A percentile compares a stretch with the other conserved stretches of the same genome.
These are phyloP conservation scores for Beris morrisii DNA, from an alignment of 2,888 invertebrate species.

Conservation along the genomic window DNA sequence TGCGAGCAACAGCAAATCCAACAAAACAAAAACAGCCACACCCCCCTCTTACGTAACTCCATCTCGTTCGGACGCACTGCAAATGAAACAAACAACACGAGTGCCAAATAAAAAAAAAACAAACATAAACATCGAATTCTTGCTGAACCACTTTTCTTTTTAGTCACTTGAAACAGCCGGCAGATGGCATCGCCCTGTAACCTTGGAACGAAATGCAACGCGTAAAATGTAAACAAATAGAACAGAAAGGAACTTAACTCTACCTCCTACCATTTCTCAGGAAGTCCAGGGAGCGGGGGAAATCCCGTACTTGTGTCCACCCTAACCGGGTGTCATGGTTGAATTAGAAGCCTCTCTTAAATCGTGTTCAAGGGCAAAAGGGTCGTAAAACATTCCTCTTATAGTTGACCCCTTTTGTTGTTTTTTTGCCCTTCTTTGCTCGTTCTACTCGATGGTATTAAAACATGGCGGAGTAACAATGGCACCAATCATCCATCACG, in stretches of 20 bases:
- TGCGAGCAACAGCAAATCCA: too few species aligned
- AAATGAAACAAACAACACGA: neutral
- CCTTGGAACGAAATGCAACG: slow-evolving; percentile 6
- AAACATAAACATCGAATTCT: too few species aligned
- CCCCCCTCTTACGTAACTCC: neutral
- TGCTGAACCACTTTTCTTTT: slow-evolving; percentile 3
- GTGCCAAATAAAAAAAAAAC: neutral
- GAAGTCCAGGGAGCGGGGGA: neutral
- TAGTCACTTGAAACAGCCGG: slow-evolving; percentile 1
- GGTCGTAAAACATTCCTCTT: neutral
- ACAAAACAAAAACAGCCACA: too few species aligned
- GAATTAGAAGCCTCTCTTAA: neutral
- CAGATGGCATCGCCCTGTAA: slow-evolving; percentile 11
- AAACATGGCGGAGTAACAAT: too few species aligned
- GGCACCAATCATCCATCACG: too few species aligned
- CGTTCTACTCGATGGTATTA: too few species aligned
- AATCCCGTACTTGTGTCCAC: neutral
- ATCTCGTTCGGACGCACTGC: neutral
- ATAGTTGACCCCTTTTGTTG: too few species aligned
- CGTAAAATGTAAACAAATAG: neutral
- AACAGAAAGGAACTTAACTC: neutral
- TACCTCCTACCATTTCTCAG: slow-evolving; percentile 5
- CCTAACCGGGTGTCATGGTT: neutral
- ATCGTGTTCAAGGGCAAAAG: slow-evolving; percentile 5
- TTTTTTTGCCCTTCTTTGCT: too few species aligned